Conservation (phyloP, 2,888 invertebrate genomes). For the Cylloceria caligata region DNA sequence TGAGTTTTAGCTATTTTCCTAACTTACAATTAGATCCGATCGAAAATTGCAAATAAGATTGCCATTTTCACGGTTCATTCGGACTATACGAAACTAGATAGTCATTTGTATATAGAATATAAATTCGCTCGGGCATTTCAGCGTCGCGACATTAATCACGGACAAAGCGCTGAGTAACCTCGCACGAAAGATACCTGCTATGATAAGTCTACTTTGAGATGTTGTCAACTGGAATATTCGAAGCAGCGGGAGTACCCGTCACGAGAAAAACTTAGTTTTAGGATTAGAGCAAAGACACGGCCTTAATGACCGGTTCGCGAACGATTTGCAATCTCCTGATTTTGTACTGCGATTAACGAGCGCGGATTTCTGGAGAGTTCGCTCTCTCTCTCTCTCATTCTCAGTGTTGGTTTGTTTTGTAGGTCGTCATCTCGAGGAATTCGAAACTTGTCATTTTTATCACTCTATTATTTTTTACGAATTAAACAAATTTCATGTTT, state of each 20-base stretch:
- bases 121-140: slow-evolving; percentile 36
- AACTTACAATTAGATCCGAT: slow-evolving; percentile 10
- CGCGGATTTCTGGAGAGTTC: slow-evolving; percentile 20
- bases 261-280: slow-evolving; percentile 70
- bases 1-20: neutral
- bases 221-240: slow-evolving; percentile 36
- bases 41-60: neutral
- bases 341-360: slow-evolving; percentile 64
- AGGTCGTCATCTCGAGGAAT: slow-evolving; percentile 34
- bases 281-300: slow-evolving; percentile 69
- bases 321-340: slow-evolving; percentile 78
- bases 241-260: neutral
- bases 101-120: slow-evolving; percentile 27
- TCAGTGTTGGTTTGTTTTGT: slow-evolving; percentile 9
- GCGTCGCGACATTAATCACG: slow-evolving; percentile 41
- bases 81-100: slow-evolving; percentile 5
- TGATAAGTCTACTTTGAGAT: slow-evolving; percentile 2
- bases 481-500: neutral
- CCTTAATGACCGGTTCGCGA: slow-evolving; percentile 70
- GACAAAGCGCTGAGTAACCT: slow-evolving; percentile 13
- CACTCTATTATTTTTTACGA: slow-evolving; percentile 43
- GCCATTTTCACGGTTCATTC: slow-evolving; percentile 1
- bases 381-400: slow-evolving; percentile 21
- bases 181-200: slow-evolving; percentile 4
- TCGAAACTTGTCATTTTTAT: slow-evolving; percentile 58